Evolutionary conservation across 2,113 vertebrate genomes (phyloP).

Genomic region (Misgurnus anguillicaudatus): DNA sequence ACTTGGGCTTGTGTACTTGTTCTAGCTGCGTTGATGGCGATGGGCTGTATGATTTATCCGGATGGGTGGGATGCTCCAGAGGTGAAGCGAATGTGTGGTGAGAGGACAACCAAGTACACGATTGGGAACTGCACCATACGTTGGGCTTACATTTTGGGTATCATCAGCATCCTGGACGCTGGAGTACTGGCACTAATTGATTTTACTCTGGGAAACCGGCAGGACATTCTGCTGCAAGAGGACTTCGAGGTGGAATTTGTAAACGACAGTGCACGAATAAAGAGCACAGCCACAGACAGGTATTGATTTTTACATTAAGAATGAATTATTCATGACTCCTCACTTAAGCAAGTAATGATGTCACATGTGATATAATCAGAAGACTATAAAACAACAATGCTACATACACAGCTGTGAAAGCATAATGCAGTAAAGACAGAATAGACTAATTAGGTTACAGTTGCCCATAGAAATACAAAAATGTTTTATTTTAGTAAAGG

Average conservation of each 20-base stretch:
- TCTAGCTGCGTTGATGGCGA: constrained; percentile 84
- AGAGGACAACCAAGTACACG: constrained; percentile 87
- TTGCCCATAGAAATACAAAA: not conserved
- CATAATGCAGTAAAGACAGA: too few species aligned
- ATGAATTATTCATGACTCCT: not conserved
- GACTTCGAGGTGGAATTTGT: constrained; percentile 87
- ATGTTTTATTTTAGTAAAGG: not conserved
- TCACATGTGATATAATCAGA: not conserved
- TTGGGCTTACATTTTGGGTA: constrained; percentile 97
- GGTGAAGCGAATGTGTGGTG: constrained; percentile 90
- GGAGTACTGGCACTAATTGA: constrained; percentile 88
- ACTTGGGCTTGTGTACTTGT: not conserved
- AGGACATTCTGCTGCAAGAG: constrained; percentile 90
- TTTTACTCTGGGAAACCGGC: constrained; percentile 91
- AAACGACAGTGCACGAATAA: constrained; percentile 57
- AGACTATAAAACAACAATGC: too few species aligned
- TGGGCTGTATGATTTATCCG: constrained; percentile 95
- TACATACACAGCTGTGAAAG: too few species aligned
- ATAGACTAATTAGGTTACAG: not conserved
- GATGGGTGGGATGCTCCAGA: constrained; percentile 93
- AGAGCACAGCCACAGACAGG: not conserved
- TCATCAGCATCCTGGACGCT: constrained; percentile 92
- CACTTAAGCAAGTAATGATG: not conserved
- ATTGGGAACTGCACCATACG: constrained; percentile 94
- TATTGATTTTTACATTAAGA: not conserved